phyloP scores from a whole-genome alignment of 2,113 vertebrate species.

The Tautogolabrus adspersus region DNA sequence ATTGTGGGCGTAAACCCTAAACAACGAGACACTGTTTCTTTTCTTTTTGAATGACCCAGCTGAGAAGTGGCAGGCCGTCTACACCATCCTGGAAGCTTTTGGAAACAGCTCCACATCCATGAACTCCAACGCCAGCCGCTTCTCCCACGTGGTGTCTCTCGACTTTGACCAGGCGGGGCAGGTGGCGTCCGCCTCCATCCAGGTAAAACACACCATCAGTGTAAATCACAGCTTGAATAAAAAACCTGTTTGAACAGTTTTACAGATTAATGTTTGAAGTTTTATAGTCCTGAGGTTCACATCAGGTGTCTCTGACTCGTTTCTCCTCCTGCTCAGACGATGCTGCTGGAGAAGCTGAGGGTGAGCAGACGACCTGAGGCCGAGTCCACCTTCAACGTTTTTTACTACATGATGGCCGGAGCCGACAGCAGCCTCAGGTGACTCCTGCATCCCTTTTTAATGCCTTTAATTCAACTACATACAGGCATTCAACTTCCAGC shows the following conservation, averaged over 20 bases:
- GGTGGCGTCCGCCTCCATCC: slow-evolving; percentile 95
- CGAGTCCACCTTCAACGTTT: slow-evolving; percentile 93
- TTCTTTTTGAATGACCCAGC: slow-evolving; percentile 70
- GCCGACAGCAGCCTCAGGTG: slow-evolving; percentile 91
- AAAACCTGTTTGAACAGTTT: no score
- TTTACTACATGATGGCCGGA: slow-evolving; percentile 96
- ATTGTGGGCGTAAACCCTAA: not conserved
- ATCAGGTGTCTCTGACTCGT: not conserved
- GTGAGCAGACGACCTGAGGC: slow-evolving; percentile 88
- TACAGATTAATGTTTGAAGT: no score
- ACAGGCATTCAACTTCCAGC: no score
- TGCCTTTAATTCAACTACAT: not conserved
- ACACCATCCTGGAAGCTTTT: slow-evolving; percentile 95
- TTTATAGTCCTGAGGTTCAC: not conserved
- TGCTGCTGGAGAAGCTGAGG: slow-evolving; percentile 95
- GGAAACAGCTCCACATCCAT: slow-evolving; percentile 92
- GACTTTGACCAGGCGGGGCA: slow-evolving; percentile 98
- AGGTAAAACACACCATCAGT: slow-evolving; percentile 81
- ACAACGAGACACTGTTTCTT: not conserved
- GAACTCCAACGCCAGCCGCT: slow-evolving; percentile 93
- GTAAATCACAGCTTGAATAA: no score
- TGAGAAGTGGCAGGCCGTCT: slow-evolving; percentile 98
- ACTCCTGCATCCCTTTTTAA: not conserved
- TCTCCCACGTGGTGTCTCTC: slow-evolving; percentile 95
- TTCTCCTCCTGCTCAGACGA: slow-evolving; percentile 82